Evolutionary conservation across 2,113 vertebrate genomes (phyloP), one percentile per base, ranked within the genome.

Genomic region (Heterocephalus glaber): DNA sequence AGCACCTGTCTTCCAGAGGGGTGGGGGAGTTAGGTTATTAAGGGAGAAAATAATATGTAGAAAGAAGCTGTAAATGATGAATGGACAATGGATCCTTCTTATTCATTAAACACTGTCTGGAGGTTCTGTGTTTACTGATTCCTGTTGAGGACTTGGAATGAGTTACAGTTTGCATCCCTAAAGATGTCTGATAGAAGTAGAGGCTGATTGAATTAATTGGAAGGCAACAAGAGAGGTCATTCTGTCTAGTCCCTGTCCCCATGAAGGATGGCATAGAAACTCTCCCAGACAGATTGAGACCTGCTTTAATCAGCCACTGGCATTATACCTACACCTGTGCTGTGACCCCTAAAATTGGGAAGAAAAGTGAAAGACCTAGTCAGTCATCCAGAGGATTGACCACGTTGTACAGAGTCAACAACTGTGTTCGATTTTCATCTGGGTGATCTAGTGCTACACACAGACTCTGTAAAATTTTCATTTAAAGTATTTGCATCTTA

Each of bases 301-400:
- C 96, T 92, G 97, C 92, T 97, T 97, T 97, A 96, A 97, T 98
- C 97, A 97, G 92, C 86, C 81, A 35, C 79, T 92, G 97, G 92
- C 90, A 90, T 95, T 97, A 90, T 92, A 95, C 56, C 90, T 76
- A 90, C 1, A 1, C 81, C 95, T 96, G 94, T 92, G 94, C 90
- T 35, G n/a, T 97, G 97, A 98, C 96, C 97, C 97, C 82, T 97
- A 96, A 97, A 96, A 96, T 96, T 96, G 95, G 90, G 96, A 95
- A 97, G 95, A 95, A 96, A 96, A 95, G 90, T 92, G 84, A 97
- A 95, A 96, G 86, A 95, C 93, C 92, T 85, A 95, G 66, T 81
- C 80, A 90, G 93, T 97, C 96, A 97, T 61, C 93, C 92, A 88
- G 95, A 83, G 89, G 83, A 89, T 58, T 79, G 66, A 61, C 86